phyloP scores from a whole-genome alignment of 2,888 invertebrate genomes.

The Trichopria drosophilae region DNA sequence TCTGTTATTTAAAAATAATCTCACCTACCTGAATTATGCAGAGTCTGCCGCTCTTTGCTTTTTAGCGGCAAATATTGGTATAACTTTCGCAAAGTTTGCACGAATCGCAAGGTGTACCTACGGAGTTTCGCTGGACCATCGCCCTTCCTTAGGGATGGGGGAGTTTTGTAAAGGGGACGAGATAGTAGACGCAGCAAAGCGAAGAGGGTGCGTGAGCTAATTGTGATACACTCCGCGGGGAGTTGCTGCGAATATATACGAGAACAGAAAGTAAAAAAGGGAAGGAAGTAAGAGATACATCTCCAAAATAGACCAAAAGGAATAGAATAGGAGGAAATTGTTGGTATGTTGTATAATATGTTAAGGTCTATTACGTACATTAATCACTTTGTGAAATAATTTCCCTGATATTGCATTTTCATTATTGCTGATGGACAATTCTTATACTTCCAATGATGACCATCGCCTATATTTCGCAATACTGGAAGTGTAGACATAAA shows the following conservation, averaged over 20 bases:
- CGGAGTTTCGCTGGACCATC: slow-evolving; percentile 27
- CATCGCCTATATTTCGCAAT: too few relatives aligned
- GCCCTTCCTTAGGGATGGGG: slow-evolving; percentile 30
- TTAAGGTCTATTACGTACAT: too few relatives aligned
- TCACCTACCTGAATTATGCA: too few relatives aligned
- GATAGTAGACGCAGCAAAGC: slow-evolving; percentile 27
- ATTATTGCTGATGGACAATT: too few relatives aligned
- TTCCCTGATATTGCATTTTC: too few relatives aligned
- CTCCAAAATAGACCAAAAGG: not conserved
- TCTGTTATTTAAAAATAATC: too few relatives aligned
- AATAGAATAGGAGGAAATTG: too few relatives aligned
- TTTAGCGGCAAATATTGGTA: slow-evolving; percentile 50
- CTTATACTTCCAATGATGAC: too few relatives aligned
- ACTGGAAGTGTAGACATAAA: too few relatives aligned
- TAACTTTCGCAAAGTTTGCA: slow-evolving; percentile 46
- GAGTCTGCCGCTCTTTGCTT: too few relatives aligned
- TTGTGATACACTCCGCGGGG: slow-evolving; percentile 56
- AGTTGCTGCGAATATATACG: slow-evolving; percentile 40
- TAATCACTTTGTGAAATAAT: too few relatives aligned
- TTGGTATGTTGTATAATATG: too few relatives aligned
- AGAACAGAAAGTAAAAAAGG: slow-evolving; percentile 31
- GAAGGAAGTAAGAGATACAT: slow-evolving; percentile 19
- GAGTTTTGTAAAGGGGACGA: slow-evolving; percentile 27
- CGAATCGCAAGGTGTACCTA: slow-evolving; percentile 22
- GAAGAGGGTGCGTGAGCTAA: slow-evolving; percentile 51